Evolutionary conservation across 2,113 vertebrate species (phyloP).

Genomic region (Sylvia atricapilla): DNA sequence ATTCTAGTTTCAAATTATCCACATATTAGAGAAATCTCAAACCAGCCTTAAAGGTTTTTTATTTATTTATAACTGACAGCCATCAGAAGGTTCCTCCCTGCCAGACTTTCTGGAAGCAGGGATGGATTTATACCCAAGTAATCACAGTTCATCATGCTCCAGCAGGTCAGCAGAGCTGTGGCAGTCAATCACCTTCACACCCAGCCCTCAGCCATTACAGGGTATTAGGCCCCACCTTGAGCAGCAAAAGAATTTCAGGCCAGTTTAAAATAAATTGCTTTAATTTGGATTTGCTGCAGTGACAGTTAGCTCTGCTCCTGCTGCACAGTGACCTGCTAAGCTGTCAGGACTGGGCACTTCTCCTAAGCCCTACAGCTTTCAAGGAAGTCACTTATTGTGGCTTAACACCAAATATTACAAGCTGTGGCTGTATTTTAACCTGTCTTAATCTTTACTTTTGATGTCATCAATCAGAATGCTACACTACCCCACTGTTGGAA

Average conservation of each 20-base stretch:
- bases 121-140: background rate
- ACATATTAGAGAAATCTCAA: background rate
- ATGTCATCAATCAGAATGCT: background rate
- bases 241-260: background rate
- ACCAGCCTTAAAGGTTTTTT: background rate
- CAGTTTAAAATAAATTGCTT: background rate
- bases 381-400: background rate
- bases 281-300: background rate
- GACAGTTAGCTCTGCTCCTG: background rate
- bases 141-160: background rate
- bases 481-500: background rate
- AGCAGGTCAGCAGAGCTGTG: background rate
- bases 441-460: background rate
- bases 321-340: background rate
- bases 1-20: background rate
- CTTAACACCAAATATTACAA: background rate
- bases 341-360: background rate
- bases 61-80: background rate
- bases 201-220: background rate
- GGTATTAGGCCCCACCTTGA: background rate
- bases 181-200: background rate
- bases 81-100: background rate
- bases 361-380: background rate
- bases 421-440: background rate
- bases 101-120: background rate